Evolutionary conservation across 1,140 invertebrate species (phyloP), one percentile per base, ranked within the genome.

Genomic region (Macrobrachium nipponense): DNA sequence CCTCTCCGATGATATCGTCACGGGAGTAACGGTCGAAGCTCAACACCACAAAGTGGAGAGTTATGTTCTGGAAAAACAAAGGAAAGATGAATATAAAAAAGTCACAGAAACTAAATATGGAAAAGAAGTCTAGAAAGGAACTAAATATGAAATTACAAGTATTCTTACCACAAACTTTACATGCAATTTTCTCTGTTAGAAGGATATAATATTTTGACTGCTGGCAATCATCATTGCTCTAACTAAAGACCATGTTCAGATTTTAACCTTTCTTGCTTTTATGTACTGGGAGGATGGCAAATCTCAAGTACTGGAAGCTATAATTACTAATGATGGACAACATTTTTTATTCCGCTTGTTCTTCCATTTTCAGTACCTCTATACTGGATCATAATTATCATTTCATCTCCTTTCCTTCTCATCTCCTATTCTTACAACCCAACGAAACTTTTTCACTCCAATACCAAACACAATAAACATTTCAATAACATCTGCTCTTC

Each of bases 1-100:
- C 96, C 92, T 99, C 98, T 20, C 98, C 98, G 82, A 99, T 98
- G 82, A 99, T 97, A 90, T 99, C 97, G 90, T 99, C 98, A 23
- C 98, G 94, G 51, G 97, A 98, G 91, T 99, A 99, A 91, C 98
- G 94, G 92, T 99, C 98, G 91, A 99, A 99, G 91, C 97, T 98
- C 87, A 99, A 94, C 6, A 98, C 95, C 51, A 98, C 96, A 90
- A 99, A 98, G 92, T 99, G 97, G 23, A 99, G 92, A 18, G 96
- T 97, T 90, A 96, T 96, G 90, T 94, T 95, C 91, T 96, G 92
- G 14, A 91, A 92, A 89, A 82, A 59, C 5, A n/a, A 60, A 14
- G 10, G 44, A 51, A 18, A 0, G 4, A 11, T 10, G 15, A n/a
- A 60, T 11, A 44, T 20, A 15, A 44, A 61, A 23, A 7, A 2